These are phyloP conservation scores for Orcinus orca DNA, from an alignment of 2,113 vertebrate species.

Conservation along the genomic window DNA sequence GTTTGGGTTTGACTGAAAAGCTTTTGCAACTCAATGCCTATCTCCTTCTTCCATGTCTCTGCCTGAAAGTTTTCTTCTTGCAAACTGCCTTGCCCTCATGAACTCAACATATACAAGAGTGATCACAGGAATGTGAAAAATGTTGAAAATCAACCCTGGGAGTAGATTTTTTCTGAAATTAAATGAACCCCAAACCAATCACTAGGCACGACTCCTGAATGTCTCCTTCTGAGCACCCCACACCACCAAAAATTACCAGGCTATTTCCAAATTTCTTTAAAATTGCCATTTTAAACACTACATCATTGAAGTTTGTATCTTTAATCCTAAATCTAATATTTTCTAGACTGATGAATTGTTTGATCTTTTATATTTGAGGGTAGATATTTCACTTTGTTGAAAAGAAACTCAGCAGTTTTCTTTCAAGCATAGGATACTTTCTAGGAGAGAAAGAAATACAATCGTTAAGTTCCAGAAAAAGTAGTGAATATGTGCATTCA, in stretches of 20 bases:
- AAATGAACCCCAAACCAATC: not conserved
- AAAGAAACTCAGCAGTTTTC: not conserved
- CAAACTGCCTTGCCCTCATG: not conserved
- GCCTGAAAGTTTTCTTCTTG: not conserved
- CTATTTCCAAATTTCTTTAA: slow-evolving; percentile 31
- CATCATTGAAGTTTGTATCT: not conserved
- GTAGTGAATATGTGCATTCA: not conserved
- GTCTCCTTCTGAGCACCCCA: not conserved
- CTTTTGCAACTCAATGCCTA: not conserved
- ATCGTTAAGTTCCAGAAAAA: not conserved
- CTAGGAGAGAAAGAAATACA: not conserved
- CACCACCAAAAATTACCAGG: not conserved
- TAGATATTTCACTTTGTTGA: not conserved
- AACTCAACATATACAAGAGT: not conserved
- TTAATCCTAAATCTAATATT: not conserved
- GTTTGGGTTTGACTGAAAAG: slow-evolving; percentile 43
- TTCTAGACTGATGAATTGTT: not conserved
- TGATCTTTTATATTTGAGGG: not conserved
- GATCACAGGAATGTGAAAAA: not conserved
- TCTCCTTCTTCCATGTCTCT: not conserved
- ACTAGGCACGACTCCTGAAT: not conserved
- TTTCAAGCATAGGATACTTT: not conserved
- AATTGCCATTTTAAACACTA: not conserved
- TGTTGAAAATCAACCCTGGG: not conserved
- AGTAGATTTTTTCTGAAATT: not conserved